phyloP scores from a whole-genome alignment of 2,888 invertebrate genomes.

The Eupithecia vulgata region DNA sequence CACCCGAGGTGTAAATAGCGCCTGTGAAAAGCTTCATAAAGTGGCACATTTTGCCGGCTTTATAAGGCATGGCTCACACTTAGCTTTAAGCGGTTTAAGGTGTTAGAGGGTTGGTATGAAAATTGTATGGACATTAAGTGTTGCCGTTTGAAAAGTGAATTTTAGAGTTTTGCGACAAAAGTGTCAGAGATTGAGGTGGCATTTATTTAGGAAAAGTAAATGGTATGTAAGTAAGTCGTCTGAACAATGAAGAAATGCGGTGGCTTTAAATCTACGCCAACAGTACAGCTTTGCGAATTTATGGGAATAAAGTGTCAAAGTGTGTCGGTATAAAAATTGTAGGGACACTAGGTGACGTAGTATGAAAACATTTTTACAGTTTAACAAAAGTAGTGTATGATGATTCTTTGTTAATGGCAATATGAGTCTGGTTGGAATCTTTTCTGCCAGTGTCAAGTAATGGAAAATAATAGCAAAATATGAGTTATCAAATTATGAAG shows the following conservation, averaged over 20 bases:
- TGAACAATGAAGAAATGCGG: background rate
- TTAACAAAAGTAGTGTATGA: too few relatives aligned
- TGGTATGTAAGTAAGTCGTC: background rate
- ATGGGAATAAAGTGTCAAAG: too few relatives aligned
- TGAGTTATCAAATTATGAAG: too few relatives aligned
- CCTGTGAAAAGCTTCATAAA: constrained; percentile 5
- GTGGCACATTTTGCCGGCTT: constrained; percentile 10
- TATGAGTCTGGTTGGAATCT: too few relatives aligned
- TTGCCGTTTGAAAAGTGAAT: constrained; percentile 1
- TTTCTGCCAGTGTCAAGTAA: too few relatives aligned
- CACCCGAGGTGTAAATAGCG: constrained; percentile 9
- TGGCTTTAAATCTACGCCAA: too few relatives aligned
- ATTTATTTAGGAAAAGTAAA: background rate
- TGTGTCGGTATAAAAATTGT: too few relatives aligned
- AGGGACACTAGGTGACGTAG: too few relatives aligned
- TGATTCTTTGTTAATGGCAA: too few relatives aligned
- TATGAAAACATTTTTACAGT: too few relatives aligned
- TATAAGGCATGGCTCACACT: constrained; percentile 19
- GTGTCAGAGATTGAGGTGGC: background rate
- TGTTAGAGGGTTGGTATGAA: background rate
- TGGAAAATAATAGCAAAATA: too few relatives aligned
- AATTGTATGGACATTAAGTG: background rate
- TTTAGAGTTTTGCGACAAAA: background rate
- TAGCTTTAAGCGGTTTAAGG: background rate
- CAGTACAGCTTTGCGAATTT: too few relatives aligned